Base-by-base conservation (phyloP, 2,113 vertebrate genomes). In the Lagopus muta region DNA sequence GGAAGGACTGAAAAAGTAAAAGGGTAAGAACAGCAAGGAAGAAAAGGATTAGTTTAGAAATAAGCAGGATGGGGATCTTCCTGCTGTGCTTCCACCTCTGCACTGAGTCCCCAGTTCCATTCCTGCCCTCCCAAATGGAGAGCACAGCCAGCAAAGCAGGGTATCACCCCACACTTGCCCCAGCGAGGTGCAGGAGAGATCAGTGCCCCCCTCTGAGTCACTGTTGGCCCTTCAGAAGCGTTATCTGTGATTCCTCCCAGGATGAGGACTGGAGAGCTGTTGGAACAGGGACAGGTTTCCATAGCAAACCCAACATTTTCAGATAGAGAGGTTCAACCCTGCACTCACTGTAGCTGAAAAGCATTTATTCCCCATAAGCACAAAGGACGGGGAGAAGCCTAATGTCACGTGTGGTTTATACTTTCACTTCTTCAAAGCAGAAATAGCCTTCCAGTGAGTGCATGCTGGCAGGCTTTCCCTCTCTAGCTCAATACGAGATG, bases 271-370 rank as follows among this genome's bases (percentile, higher is more conserved):
- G 82, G 55, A 61, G 71, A 67, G 80, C 82, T 82, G 65, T 30
- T 65, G 17, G 52, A 55, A 38, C 64, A 55, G 76, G 79, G 34
- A 54, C 76, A 43, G 80, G 93, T 93, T 96, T 96, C 94, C 95
- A 94, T 88, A 81, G 95, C 90, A 93, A 95, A 94, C 7, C 20
- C 27, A 8, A 14, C 1, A 0, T 12, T 71, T 30, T 72, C 90
- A 77, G 36, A 43, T 47, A 43, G 72, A 91, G 79, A 76, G 42
- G 72, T 76, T 86, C 50, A 45, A 67, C 48, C 72, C 47, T 28
- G 43, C 32, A 8, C 48, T 87, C 62, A 42, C 38, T 42, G 42
- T 60, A 70, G 67, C 87, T 50, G 40, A 55, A 83, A 83, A 93
- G 69, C 61, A 24, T 93, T 92, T 83, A 34, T 90, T 86, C 42